Evolutionary conservation across 2,888 invertebrate species (phyloP).

Genomic region (Tinea pellionella): DNA sequence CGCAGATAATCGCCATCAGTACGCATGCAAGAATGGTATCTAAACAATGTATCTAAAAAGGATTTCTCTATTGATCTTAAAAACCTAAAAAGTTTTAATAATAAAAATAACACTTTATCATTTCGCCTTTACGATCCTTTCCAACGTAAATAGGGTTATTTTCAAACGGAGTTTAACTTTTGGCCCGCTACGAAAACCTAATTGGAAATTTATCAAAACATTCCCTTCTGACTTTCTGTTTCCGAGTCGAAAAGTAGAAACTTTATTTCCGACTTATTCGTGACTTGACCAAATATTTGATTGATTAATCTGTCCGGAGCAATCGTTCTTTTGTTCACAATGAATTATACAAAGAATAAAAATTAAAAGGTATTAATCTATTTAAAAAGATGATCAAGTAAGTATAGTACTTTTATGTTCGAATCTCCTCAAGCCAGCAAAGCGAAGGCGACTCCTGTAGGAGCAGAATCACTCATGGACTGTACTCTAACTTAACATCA

Average conservation of each 20-base stretch:
- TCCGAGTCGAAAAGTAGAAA: background rate
- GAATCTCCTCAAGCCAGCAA: too few species aligned
- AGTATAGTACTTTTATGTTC: too few species aligned
- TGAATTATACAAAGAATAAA: too few species aligned
- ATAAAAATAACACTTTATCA: constrained; percentile 2
- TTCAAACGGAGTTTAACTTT: background rate
- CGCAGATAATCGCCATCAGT: too few species aligned
- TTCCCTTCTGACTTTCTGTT: background rate
- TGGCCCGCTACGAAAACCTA: background rate
- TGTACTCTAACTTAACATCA: too few species aligned
- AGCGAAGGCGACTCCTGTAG: too few species aligned
- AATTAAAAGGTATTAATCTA: too few species aligned
- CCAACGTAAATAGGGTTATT: background rate
- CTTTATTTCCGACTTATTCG: constrained; percentile 7
- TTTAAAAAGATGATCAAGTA: too few species aligned
- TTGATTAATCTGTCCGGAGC: constrained; percentile 57
- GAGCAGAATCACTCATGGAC: too few species aligned
- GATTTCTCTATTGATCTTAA: background rate
- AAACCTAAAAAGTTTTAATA: background rate
- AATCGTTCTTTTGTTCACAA: constrained; percentile 26
- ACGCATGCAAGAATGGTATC: too few species aligned
- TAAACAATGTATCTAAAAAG: too few species aligned
- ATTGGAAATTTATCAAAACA: constrained; percentile 9
- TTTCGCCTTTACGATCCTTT: background rate
- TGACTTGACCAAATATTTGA: constrained; percentile 41